These are phyloP conservation scores for Sebastes dallii DNA, from an alignment of 2,797 vertebrate species.

Conservation along the genomic window DNA sequence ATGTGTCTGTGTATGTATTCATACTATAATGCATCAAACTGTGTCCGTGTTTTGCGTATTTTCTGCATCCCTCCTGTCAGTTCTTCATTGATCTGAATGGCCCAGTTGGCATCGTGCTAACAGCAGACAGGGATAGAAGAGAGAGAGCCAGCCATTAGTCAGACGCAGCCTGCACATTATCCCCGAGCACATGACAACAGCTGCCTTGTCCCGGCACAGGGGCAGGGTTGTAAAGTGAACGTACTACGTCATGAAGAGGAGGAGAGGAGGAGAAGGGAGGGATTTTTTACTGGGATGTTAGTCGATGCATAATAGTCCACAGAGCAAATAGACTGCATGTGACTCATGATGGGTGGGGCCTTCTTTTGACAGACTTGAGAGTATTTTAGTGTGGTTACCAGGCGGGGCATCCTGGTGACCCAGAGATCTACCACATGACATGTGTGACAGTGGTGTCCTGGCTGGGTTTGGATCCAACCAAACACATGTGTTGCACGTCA, in stretches of 20 bases:
- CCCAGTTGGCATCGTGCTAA: conserved; percentile 63
- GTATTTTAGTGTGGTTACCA: conserved; percentile 56
- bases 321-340: conserved; percentile 72
- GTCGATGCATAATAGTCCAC: conserved; percentile 74
- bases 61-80: conserved; percentile 44
- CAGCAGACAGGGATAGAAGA: conserved; percentile 59
- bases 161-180: conserved; percentile 67
- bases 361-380: conserved; percentile 54
- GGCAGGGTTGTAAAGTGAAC: conserved; percentile 56
- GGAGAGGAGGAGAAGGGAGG: conserved; percentile 57
- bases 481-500: conserved; percentile 7
- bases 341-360: conserved; percentile 72
- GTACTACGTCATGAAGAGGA: conserved; percentile 61
- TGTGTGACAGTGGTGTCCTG: conserved; percentile 1
- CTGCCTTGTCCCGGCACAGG: conserved; percentile 74
- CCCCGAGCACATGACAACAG: conserved; percentile 75
- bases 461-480: conserved; percentile 18
- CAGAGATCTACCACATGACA: neutral
- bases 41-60: conserved; percentile 27
- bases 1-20: neutral
- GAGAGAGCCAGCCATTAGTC: conserved; percentile 65
- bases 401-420: conserved; percentile 19
- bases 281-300: conserved; percentile 64
- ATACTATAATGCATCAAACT: neutral
- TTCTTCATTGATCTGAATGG: conserved; percentile 58